Base-by-base conservation (phyloP, 1,140 invertebrate species). In the Plutomurus gul region DNA sequence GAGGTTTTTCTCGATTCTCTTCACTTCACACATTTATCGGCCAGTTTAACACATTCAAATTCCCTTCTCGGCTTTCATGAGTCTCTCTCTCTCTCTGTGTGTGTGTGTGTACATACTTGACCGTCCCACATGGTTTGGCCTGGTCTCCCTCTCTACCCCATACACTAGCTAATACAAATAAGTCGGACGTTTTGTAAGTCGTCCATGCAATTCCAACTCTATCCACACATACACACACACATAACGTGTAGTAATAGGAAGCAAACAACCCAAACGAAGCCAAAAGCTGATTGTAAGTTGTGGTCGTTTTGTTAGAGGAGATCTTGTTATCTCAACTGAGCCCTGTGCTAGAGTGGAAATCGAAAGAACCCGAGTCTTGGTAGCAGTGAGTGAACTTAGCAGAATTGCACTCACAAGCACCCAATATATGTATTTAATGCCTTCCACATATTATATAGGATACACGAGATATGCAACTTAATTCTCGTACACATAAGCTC, bases 11-110 rank as follows among this genome's bases (percentile, higher is more conserved):
- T 60, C 25, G 13, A 11, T 33, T 7, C 56, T 30, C 6, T 36
- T n/a, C 56, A 65, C 56, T 65, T 65, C 56, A 65, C 56, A 65
- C 56, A 65, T 65, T 65, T 36, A 65, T 65, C 56, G 56, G 30
- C 56, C 56, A 65, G 56, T 65, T 65, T 65, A 65, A 36, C 56
- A 65, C 56, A 65, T 65, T 65, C 56, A 30, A 65, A 65, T 4
- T n/a, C 25, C n/a, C 56, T 36, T 36, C 56, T 65, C 56, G 13
- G 56, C 25, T 65, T 65, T 65, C 56, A 65, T 65, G 56, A 65
- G 27, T 65, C 56, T 36, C 0, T 56, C 16, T 18, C 27, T 33
- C 22, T 33, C n/a, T 18, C 43, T 47, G n/a, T 47, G 43, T 18
- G n/a, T 47, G n/a, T 16, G n/a, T 20, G 20, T 33, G 22, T n/a